A percentile compares a stretch with the other conserved stretches of the same genome.
Conservation (phyloP, 1,140 invertebrate species). For the Ylistrum balloti region DNA sequence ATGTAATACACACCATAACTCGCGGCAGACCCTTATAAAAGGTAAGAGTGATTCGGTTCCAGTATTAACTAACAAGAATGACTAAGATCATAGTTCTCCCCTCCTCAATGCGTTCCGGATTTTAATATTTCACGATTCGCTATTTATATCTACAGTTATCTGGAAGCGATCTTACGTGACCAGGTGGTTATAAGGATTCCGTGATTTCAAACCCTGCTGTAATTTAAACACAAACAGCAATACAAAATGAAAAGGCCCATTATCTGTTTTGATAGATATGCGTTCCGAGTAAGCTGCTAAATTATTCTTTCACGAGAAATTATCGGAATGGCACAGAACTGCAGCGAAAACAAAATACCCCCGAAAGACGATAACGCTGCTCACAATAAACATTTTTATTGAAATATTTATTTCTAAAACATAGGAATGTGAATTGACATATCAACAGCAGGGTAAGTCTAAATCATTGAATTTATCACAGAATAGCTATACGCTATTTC, state of each 20-base stretch:
- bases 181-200: neutral
- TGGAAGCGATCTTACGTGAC: neutral
- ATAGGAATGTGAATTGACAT: neutral
- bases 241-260: neutral
- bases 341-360: neutral
- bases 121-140: neutral
- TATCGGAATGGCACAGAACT: neutral
- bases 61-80: neutral
- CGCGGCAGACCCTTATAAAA: neutral
- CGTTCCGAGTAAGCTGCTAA: neutral
- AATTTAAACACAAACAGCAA: neutral
- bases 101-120: neutral
- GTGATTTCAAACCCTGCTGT: neutral
- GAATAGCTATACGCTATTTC: neutral
- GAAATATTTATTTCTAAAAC: conserved; percentile 14
- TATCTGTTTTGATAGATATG: neutral
- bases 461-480: neutral
- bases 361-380: neutral
- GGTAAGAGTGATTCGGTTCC: conserved; percentile 1
- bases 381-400: conserved; percentile 27
- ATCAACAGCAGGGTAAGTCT: neutral
- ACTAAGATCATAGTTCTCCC: neutral
- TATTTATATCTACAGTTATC: conserved; percentile 1
- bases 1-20: neutral
- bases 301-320: neutral